Conservation (phyloP, 2,113 vertebrate species). For the Lonchura striata region DNA sequence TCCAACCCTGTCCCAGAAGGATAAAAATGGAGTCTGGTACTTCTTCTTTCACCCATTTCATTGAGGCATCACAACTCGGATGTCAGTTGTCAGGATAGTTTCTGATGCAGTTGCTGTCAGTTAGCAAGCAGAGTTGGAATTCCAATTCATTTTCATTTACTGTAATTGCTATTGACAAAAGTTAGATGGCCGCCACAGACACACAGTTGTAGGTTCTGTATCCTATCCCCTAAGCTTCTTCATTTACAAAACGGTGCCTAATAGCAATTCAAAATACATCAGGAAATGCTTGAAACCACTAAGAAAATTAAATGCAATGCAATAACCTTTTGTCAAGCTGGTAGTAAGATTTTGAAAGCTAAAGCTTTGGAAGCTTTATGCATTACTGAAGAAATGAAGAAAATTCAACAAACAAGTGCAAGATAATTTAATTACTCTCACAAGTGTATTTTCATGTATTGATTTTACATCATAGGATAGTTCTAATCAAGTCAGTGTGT, state of each 20-base stretch:
- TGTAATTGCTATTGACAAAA: background rate
- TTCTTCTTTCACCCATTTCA: constrained; percentile 9
- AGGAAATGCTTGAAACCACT: background rate
- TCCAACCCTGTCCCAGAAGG: background rate
- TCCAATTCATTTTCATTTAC: background rate
- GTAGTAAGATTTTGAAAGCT: background rate
- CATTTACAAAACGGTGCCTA: background rate
- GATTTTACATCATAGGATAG: background rate
- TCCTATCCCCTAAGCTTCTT: background rate
- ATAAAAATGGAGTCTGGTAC: background rate
- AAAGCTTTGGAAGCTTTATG: background rate
- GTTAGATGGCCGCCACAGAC: background rate
- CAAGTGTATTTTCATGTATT: background rate
- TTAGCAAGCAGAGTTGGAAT: background rate
- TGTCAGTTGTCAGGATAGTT: background rate
- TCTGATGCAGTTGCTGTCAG: background rate
- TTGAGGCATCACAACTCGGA: background rate
- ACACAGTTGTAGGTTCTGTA: rapidly evolving
- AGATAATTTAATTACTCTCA: background rate
- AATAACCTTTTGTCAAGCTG: background rate
- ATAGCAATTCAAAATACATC: background rate
- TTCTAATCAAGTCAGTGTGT: background rate
- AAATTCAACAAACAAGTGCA: background rate
- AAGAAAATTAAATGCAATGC: background rate
- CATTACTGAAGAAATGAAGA: background rate